Base-by-base conservation (phyloP, 1,140 invertebrate species). In the Melitaea cinxia region DNA sequence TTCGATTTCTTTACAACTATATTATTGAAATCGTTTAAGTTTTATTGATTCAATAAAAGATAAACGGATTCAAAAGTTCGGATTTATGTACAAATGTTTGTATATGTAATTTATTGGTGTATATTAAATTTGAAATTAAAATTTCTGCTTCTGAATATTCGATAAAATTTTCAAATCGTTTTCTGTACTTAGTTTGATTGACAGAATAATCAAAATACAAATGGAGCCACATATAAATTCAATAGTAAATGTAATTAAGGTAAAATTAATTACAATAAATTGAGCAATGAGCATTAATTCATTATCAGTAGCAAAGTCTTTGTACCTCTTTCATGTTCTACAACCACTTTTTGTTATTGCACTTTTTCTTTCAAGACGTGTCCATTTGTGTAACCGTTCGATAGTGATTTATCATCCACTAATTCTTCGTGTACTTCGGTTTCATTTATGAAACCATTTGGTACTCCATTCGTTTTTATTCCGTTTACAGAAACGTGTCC, bases 301-400 rank as follows among this genome's bases (percentile, higher is more conserved):
- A 19, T 45, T 19, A 21, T 10, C 4, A 30, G 19, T 30, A 23
- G 35, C 3, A 37, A 42, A 56, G 52, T 35, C 28, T 64, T 64
- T 56, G 61, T 64, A 64, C 61, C 53, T 47, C 39, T 58, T 47
- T 28, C 39, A 28, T 24, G 15, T 60, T 47, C 33, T 0, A 54
- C 63, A 45, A 19, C 47, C 26, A 33, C n/a, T 37, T 56, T 33
- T 19, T 15, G 52, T 69, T 89, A 89, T 72, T 86, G 85, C 65
- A 82, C 68, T 75, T 89, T 89, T 60, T 83, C 78, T 71, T 88
- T 88, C 15, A 58, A 49, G 37, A 68, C 62, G 30, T 80, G 65
- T 17, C 80, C 74, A 45, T 83, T 83, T 30, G 72, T 58, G 42
- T 72, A 76, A 47, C 80, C 75, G 21, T 80, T 75, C 12, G 30